Evolutionary conservation across 2,888 invertebrate species (phyloP).

Genomic region (Trachelus troglodyta): DNA sequence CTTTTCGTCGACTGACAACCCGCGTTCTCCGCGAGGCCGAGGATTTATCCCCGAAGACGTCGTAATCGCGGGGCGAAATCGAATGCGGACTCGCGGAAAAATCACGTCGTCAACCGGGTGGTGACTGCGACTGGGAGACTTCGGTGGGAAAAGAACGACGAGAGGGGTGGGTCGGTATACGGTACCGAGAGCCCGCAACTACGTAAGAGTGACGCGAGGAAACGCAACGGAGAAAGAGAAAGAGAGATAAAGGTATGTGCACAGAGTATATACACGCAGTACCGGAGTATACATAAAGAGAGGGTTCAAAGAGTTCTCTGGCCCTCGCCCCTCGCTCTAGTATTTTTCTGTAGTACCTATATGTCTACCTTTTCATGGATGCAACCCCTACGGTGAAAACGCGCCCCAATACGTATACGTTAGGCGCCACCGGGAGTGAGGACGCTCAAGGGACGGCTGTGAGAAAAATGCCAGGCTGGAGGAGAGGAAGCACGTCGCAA

Average conservation of each 20-base stretch:
- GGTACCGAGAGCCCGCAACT: background rate
- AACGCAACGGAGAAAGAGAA: slow-evolving; percentile 11
- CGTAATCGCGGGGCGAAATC: background rate
- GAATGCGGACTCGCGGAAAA: background rate
- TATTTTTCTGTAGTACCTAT: slow-evolving; percentile 32
- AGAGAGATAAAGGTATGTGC: slow-evolving; percentile 4
- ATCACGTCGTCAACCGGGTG: background rate
- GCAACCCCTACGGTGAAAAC: background rate
- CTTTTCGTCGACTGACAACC: background rate
- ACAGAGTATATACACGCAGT: background rate
- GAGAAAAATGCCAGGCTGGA: background rate
- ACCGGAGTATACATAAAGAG: slow-evolving; percentile 3
- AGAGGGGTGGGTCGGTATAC: background rate
- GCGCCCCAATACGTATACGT: background rate
- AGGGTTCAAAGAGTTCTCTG: slow-evolving; percentile 52
- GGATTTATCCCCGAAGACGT: background rate
- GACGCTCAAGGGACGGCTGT: background rate
- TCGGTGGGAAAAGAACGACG: background rate
- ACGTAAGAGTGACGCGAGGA: background rate
- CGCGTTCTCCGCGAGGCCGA: background rate
- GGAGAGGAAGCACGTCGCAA: background rate
- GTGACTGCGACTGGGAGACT: background rate
- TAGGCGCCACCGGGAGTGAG: background rate
- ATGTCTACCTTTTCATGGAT: slow-evolving; percentile 43
- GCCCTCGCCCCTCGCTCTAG: slow-evolving; percentile 33